A percentile compares a stretch with the other conserved stretches of the same genome.
phyloP scores from a whole-genome alignment of 2,888 invertebrate genomes.

The Patella ulyssiponensis region DNA sequence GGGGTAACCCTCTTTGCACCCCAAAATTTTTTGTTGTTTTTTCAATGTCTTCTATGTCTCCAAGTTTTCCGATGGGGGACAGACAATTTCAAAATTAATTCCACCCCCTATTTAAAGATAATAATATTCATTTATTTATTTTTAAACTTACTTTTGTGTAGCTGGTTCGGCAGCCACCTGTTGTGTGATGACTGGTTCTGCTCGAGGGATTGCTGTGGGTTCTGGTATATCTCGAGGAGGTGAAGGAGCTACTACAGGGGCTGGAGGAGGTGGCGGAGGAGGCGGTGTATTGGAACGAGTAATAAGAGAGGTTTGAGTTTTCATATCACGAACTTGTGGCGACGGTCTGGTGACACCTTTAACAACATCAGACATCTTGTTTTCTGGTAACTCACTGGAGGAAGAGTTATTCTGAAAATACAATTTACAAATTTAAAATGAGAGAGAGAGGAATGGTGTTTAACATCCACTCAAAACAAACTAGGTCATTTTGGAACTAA shows the following conservation, averaged over 20 bases:
- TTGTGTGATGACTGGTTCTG: slow-evolving; percentile 25
- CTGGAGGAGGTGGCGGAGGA: slow-evolving; percentile 29
- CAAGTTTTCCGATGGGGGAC: too few relatives aligned
- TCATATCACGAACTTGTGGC: slow-evolving; percentile 65
- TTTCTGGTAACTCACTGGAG: slow-evolving; percentile 65
- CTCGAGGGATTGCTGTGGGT: slow-evolving; percentile 35
- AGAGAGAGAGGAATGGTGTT: too few relatives aligned
- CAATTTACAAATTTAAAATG: too few relatives aligned
- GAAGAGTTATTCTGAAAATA: slow-evolving; percentile 59
- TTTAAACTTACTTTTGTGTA: slow-evolving; percentile 40
- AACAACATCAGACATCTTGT: slow-evolving; percentile 84
- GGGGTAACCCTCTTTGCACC: too few relatives aligned
- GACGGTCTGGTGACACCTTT: slow-evolving; percentile 79
- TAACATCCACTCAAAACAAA: too few relatives aligned
- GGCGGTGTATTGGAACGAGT: slow-evolving; percentile 19
- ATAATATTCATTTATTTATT: neutral
- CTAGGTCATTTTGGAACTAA: too few relatives aligned
- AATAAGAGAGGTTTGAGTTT: slow-evolving; percentile 43
- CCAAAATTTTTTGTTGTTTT: too few relatives aligned
- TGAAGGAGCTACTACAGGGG: slow-evolving; percentile 18
- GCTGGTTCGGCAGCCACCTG: slow-evolving; percentile 40
- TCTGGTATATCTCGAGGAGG: slow-evolving; percentile 22
- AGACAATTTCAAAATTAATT: too few relatives aligned
- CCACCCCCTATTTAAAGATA: too few relatives aligned
- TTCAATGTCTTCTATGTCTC: too few relatives aligned